Evolutionary conservation across 2,888 invertebrate genomes (phyloP).

Genomic region (Diploptera punctata): DNA sequence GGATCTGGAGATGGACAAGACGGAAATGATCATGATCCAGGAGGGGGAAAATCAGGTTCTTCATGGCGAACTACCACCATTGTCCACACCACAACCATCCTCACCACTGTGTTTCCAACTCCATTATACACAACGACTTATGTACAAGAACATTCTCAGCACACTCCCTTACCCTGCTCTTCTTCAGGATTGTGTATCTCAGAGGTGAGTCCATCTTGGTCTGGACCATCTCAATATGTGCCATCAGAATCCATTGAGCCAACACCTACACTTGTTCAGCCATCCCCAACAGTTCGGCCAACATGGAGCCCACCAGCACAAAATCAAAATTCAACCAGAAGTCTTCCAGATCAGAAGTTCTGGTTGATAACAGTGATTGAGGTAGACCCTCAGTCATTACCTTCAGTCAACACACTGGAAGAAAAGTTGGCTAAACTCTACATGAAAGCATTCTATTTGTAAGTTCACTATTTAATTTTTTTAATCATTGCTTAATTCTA

Average conservation of each 20-base stretch:
- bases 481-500: too few species aligned
- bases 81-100: constrained; percentile 70
- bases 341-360: constrained; percentile 62
- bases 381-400: constrained; percentile 42
- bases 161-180: not conserved
- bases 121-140: constrained; percentile 23
- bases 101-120: constrained; percentile 36
- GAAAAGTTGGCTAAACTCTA: constrained; percentile 78
- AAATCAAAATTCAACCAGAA: constrained; percentile 27
- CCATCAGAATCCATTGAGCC: not conserved
- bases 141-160: not conserved
- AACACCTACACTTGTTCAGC: constrained; percentile 47
- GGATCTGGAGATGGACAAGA: constrained; percentile 77
- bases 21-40: constrained; percentile 13
- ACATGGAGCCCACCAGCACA: not conserved
- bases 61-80: constrained; percentile 63
- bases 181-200: not conserved
- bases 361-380: constrained; percentile 77
- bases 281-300: constrained; percentile 49
- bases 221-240: not conserved
- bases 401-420: constrained; percentile 66
- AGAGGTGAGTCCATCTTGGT: not conserved
- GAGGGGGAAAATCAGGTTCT: constrained; percentile 53
- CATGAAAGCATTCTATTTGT: constrained; percentile 82
- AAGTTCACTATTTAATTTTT: too few species aligned